phyloP scores from a whole-genome alignment of 2,888 invertebrate species.

The Melieria omissa region DNA sequence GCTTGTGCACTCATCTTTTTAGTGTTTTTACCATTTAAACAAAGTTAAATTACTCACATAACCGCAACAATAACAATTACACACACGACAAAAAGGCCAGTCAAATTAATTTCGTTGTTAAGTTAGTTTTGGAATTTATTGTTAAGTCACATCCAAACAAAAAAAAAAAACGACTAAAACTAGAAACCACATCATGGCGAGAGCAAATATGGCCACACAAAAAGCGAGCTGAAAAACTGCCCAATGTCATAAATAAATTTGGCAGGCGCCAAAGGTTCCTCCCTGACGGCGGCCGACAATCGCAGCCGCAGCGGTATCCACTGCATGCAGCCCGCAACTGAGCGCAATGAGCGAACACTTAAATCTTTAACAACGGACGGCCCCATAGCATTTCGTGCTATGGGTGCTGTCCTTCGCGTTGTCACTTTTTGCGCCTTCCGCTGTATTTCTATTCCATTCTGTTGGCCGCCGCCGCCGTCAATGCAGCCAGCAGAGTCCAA shows the following conservation, averaged over 20 bases:
- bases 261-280: slow-evolving; percentile 39
- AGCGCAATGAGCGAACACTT: slow-evolving; percentile 45
- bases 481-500: slow-evolving; percentile 28
- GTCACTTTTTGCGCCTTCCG: neutral
- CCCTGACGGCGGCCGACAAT: neutral
- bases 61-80: neutral
- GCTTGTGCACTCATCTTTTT: neutral
- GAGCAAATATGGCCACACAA: neutral
- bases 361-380: slow-evolving; percentile 42
- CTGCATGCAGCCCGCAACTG: slow-evolving; percentile 10
- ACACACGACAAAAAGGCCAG: neutral
- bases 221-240: slow-evolving; percentile 6
- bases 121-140: slow-evolving; percentile 32
- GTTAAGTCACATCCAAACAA: slow-evolving; percentile 12
- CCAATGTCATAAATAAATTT: slow-evolving; percentile 32
- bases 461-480: slow-evolving; percentile 9
- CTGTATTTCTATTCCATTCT: slow-evolving; percentile 18
- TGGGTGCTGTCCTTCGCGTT: neutral
- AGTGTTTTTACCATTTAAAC: neutral
- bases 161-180: neutral
- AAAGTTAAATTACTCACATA: neutral
- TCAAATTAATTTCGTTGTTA: slow-evolving; percentile 32
- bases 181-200: slow-evolving; percentile 2
- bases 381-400: slow-evolving; percentile 35
- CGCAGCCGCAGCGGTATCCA: slow-evolving; percentile 4